A percentile compares a stretch with the other conserved stretches of the same genome.
Evolutionary conservation across 1,140 invertebrate genomes (phyloP).

Genomic region (Pentalonia nigronervosa): DNA sequence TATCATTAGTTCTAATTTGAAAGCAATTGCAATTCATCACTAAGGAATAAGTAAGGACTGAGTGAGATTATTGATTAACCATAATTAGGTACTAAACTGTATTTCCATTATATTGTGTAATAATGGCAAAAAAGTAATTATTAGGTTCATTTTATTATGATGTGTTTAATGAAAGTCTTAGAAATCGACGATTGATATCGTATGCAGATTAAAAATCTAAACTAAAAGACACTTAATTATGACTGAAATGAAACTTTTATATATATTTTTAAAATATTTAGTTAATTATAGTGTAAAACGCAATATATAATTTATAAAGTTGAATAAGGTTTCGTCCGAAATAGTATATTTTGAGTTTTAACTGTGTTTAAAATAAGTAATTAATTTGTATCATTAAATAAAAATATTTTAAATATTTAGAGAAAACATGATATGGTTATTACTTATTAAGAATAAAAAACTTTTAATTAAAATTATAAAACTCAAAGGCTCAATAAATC

Average conservation of each 20-base stretch:
- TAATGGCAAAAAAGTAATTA: not conserved
- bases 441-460: conserved; percentile 18
- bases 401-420: not conserved
- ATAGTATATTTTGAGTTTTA: not conserved
- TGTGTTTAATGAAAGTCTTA: not conserved
- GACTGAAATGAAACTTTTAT: too few species aligned
- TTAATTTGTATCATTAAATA: not conserved
- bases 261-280: too few species aligned
- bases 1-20: conserved; percentile 9
- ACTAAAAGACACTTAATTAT: not conserved
- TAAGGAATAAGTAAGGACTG: not conserved
- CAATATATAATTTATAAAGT: not conserved
- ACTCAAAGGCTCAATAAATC: not conserved
- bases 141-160: not conserved
- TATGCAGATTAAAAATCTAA: not conserved
- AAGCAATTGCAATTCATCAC: not conserved
- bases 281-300: not conserved
- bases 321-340: not conserved
- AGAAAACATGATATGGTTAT: not conserved
- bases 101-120: not conserved
- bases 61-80: not conserved
- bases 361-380: not conserved
- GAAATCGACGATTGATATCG: not conserved
- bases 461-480: conserved; percentile 49
- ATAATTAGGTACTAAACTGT: not conserved